Evolutionary conservation across 2,797 vertebrate species (phyloP).

Genomic region (Holocentrus rufus): DNA sequence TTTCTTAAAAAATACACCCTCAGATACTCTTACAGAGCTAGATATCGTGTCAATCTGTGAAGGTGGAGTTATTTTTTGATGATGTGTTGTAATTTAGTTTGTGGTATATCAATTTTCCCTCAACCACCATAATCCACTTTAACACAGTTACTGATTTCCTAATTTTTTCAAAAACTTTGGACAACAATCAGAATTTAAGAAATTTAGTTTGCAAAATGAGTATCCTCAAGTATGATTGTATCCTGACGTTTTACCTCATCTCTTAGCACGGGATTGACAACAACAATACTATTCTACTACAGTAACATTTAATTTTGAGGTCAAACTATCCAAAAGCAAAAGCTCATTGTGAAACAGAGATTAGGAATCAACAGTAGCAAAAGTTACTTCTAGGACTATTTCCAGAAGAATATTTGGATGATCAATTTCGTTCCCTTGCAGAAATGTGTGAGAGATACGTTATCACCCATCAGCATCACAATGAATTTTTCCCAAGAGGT

Average conservation of each 20-base stretch:
- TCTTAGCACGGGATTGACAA: no score
- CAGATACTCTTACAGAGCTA: background rate
- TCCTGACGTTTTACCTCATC: no score
- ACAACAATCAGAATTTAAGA: no score
- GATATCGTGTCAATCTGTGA: background rate
- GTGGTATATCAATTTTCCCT: no score
- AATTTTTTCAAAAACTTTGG: no score
- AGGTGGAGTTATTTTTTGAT: no score
- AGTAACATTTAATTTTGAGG: background rate
- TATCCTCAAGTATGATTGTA: no score
- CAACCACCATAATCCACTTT: no score
- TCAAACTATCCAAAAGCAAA: background rate
- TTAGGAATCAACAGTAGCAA: background rate
- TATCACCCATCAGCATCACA: conserved; percentile 78
- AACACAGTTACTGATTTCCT: no score
- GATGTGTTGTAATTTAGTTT: background rate
- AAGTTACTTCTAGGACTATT: background rate
- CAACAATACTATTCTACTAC: no score
- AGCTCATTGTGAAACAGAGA: background rate
- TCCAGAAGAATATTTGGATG: background rate
- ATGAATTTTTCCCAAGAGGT: conserved; percentile 77
- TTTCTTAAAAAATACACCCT: background rate
- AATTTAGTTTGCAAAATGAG: no score
- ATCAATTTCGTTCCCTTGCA: conserved; percentile 52
- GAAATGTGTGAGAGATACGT: conserved; percentile 82